These are phyloP conservation scores for Bombus superbus DNA, from an alignment of 1,140 invertebrate species.

Conservation along the genomic window DNA sequence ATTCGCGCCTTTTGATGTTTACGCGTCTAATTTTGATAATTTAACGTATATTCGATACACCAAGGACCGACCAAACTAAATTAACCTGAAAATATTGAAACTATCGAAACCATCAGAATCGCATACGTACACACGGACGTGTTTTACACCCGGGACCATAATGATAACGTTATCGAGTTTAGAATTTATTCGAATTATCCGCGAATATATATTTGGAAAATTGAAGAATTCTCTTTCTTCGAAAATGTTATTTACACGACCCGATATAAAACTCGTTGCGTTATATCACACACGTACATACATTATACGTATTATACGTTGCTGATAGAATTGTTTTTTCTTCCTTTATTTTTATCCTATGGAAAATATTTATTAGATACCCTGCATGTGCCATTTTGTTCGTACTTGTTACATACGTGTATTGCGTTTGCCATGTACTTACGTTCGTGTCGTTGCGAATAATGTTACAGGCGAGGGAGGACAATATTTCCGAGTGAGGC, in stretches of 20 bases:
- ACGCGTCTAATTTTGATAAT: background rate
- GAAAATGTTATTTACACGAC: too few relatives aligned
- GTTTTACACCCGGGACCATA: background rate
- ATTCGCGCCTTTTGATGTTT: background rate
- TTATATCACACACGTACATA: too few relatives aligned
- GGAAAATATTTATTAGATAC: too few relatives aligned
- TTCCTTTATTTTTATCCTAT: too few relatives aligned
- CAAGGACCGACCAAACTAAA: background rate
- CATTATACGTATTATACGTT: too few relatives aligned
- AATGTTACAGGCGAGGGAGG: constrained; percentile 81
- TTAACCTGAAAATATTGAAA: background rate
- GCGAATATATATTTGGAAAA: too few relatives aligned
- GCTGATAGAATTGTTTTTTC: too few relatives aligned
- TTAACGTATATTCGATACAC: background rate
- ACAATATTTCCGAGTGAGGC: constrained; percentile 92
- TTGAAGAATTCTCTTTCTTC: too few relatives aligned
- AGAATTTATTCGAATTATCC: background rate
- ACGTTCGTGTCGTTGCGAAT: background rate
- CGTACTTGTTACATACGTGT: background rate
- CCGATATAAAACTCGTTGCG: too few relatives aligned
- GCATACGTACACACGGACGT: background rate
- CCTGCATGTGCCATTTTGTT: background rate
- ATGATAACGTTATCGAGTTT: background rate
- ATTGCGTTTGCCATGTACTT: background rate
- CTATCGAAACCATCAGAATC: background rate